Base-by-base conservation (phyloP, 2,888 invertebrate species). In the Chrysolina haemoptera region DNA sequence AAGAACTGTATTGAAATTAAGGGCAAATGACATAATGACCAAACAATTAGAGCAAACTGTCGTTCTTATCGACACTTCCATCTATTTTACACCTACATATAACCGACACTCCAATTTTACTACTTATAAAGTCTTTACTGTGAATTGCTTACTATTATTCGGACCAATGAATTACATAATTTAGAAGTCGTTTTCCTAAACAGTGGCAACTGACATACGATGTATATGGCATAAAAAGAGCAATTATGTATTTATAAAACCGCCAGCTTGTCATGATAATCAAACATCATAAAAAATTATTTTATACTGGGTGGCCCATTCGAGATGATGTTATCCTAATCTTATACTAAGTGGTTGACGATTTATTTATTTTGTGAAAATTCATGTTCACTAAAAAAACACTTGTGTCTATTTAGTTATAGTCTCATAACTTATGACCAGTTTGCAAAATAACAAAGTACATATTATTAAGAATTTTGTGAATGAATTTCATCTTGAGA, bases 51-150 rank as follows among this genome's bases (percentile, higher is more conserved):
- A 66, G 74, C 75, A 77, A 79, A 78, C 79, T 73, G 76, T 73
- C 75, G 73, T 76, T 69, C 82, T 82, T 63, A 70, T 70, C 70
- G 27, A 72, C 76, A 76, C 71, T 76, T 79, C 76, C 78, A 81
- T 82, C 81, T 79, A 73, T 74, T n/a, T 70, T 74, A 79, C 81
- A 77, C 81, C 82, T 77, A 82, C 82, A 77, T 77, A 76, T 76
- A 78, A 78, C 78, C 79, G 79, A 78, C 80, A 77, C 80, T 80
- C 73, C 81, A 82, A 83, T 81, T 82, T 78, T 79, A 78, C 50
- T 18, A 50, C 50, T 50, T 81, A 80, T 80, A 81, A 82, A 78
- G 79, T 79, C 78, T 81, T 81, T 81, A 82, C 77, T 77, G 77
- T 43, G 43, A 43, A 43, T 43, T 9, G 43, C 14, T 12, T 81